Base-by-base conservation (phyloP, 2,113 vertebrate species). In the Eudorcas thomsonii region DNA sequence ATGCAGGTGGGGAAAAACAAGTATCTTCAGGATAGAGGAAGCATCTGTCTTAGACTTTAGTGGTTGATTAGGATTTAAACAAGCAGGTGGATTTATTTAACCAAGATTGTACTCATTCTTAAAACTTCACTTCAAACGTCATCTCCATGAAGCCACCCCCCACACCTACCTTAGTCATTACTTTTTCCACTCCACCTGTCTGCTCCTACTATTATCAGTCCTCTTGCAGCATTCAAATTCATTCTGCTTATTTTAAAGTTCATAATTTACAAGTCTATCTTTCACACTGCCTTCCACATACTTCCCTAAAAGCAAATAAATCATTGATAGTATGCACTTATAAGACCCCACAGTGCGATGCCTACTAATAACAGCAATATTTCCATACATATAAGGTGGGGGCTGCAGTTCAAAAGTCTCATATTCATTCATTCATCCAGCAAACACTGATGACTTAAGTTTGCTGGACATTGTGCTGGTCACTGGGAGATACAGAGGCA, bases 181-280 rank as follows among this genome's bases (percentile, higher is more conserved):
- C 48, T 39, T 88, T 90, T 86, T 74, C 54, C n/a, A 33, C 23
- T 52, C 25, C 19, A 78, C 3, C 7, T 95, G 33, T 88, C 19
- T 78, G 48, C 7, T 89, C 21, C n/a, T 91, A 60, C 33, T 67
- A 1, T 45, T 83, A 39, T 52, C 71, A 60, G 1, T 78, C 45
- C 39, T 67, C 60, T 36, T 26, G 8, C 48, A 14, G 6, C 30
- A 57, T 71, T 95, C 55, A 36, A 88, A 84, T 92, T 83, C 43
- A 81, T 87, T 88, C 60, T 80, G 14, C 39, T 84, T 64, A 74
- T 86, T 92, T 92, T 87, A 81, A 94, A 92, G 50, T 86, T 94
- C 7, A 43, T 26, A 57, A 90, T 78, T 78, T 64, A 30, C 30
- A 95, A 90, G 30, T 64, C 3, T 86, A 2, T 54, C 55, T 80